Percentiles rank a stretch among this genome's conserved stretches.
Evolutionary conservation across 2,113 vertebrate species (phyloP).

Genomic region (Odobenus rosmarus): DNA sequence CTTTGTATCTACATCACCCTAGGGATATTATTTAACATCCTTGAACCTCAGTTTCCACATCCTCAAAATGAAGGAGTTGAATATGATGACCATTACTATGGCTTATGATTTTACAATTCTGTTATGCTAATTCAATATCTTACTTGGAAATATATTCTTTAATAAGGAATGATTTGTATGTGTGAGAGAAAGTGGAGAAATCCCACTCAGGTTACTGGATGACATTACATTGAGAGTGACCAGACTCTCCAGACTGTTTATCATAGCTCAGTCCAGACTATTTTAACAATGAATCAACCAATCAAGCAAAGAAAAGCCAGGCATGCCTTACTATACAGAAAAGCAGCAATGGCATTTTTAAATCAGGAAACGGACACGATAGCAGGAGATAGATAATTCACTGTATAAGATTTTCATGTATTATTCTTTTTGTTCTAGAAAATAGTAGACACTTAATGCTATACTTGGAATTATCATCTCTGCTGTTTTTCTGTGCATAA

Average conservation of each 20-base stretch:
- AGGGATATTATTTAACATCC: not conserved
- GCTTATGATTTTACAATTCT: not conserved
- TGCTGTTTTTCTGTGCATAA: not conserved
- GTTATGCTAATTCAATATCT: conserved; percentile 41
- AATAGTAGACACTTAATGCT: not conserved
- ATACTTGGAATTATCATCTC: not conserved
- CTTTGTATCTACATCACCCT: not conserved
- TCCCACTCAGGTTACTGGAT: not conserved
- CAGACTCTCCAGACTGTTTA: not conserved
- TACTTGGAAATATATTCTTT: conserved; percentile 5
- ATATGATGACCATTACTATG: not conserved
- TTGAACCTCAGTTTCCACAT: conserved; percentile 17
- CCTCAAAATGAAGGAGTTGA: not conserved
- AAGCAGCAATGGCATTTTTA: not conserved
- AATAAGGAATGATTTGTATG: not conserved
- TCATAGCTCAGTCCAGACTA: not conserved
- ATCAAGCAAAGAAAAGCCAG: not conserved
- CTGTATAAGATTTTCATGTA: not conserved
- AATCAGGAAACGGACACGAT: not conserved
- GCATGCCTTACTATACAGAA: not conserved
- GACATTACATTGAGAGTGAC: not conserved
- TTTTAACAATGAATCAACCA: not conserved
- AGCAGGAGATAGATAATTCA: not conserved
- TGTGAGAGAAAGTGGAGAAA: not conserved
- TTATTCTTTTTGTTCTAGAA: not conserved